phyloP scores from a whole-genome alignment of 2,113 vertebrate genomes.

The Bubo bubo region DNA sequence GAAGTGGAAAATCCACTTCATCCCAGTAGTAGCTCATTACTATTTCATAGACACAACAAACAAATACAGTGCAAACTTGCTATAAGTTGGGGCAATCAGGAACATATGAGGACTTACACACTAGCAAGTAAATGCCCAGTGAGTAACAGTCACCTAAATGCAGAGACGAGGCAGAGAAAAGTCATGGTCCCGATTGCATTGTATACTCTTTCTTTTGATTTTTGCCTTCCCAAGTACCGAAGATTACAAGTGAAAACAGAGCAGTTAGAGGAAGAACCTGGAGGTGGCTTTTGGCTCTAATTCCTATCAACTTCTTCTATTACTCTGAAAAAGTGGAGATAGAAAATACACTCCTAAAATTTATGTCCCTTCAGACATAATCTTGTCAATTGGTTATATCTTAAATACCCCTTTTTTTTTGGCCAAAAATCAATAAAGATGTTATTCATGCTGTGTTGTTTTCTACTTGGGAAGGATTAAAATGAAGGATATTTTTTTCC shows the following conservation, averaged over 20 bases:
- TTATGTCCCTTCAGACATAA: background rate
- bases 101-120: background rate
- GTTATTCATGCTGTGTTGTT: background rate
- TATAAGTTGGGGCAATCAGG: background rate
- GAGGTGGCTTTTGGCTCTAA: background rate
- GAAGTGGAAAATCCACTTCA: background rate
- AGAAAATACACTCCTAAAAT: background rate
- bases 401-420: background rate
- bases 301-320: background rate
- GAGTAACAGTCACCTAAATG: background rate
- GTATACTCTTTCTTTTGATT: background rate
- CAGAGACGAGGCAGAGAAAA: background rate
- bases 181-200: too few relatives aligned
- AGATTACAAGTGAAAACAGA: background rate
- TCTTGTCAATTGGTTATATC: background rate
- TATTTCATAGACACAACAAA: background rate
- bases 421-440: background rate
- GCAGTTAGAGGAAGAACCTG: background rate
- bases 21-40: background rate
- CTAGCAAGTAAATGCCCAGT: background rate
- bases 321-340: background rate
- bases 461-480: background rate
- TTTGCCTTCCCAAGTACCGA: background rate
- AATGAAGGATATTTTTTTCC: background rate
- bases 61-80: rapidly evolving